Evolutionary conservation across 2,888 invertebrate species (phyloP), one percentile per base, ranked within the genome.

Genomic region (Acanthosepion esculentum): DNA sequence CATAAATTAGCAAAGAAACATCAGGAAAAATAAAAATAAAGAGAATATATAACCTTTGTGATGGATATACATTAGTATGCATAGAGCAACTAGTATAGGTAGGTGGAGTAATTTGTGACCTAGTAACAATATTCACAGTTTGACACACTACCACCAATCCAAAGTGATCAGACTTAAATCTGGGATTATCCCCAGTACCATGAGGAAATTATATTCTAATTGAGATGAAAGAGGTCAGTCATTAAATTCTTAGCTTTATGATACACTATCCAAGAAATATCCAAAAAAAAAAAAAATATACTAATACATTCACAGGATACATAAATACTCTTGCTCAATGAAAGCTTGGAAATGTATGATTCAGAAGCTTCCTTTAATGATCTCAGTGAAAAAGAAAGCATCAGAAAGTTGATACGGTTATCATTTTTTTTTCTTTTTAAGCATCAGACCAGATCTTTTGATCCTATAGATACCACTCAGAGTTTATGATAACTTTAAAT

Each of bases 51-150:
- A 59, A 20, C 20, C 26, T 59, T 78, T 78, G 29, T n/a, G n/a
- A 78, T 78, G 10, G 8, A n/a, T 78, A 78, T 8, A 12, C 29
- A n/a, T 78, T 12, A 15, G 7, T n/a, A n/a, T 33, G 33, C 33
- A 78, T 5, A 78, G 12, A 78, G 78, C 78, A 15, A 78, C n/a
- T n/a, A 78, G n/a, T 33, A 78, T 78, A 12, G n/a, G n/a, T n/a
- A 78, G 78, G 78, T 78, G 78, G n/a, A 78, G n/a, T 78, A n/a
- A 78, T 78, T 78, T 78, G 78, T 78, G 33, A 78, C 78, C 33
- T 78, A 78, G 78, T 33, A 78, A 78, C 78, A 78, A 78, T 33
- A 78, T 10, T 78, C 33, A 78, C 78, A 78, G n/a, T n/a, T 78
- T 4, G 33, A n/a, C n/a, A 78, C n/a, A 33, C n/a, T n/a, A 78